Conservation (phyloP, 2,888 invertebrate species). For the Autographa pulchrina region DNA sequence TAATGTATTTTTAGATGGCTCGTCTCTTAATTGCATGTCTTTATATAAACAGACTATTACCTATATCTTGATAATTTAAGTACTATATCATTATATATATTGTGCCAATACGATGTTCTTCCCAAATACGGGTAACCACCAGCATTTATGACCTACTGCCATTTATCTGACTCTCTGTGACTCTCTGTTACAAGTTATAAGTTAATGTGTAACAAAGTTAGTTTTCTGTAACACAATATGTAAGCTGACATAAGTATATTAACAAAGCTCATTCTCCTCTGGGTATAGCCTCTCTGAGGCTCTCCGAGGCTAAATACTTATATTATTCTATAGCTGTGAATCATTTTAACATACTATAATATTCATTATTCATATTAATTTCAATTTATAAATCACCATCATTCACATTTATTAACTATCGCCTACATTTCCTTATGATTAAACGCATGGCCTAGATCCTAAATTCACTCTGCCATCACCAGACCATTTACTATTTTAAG, state of each 20-base stretch:
- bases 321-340: not conserved
- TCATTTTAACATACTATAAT: not conserved
- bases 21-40: not conserved
- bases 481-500: constrained; percentile 21
- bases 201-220: not conserved
- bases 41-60: not conserved
- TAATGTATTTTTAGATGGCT: not conserved
- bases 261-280: not conserved
- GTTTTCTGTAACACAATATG: not conserved
- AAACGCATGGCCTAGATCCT: too few species aligned
- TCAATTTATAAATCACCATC: not conserved
- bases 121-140: not conserved
- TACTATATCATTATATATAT: not conserved
- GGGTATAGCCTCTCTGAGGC: too few species aligned
- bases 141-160: constrained; percentile 4
- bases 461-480: not conserved
- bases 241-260: not conserved
- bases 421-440: too few species aligned
- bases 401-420: not conserved
- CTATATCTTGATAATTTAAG: not conserved
- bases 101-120: not conserved
- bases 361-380: not conserved
- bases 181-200: not conserved
- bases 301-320: not conserved
- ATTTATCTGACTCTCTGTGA: not conserved